Evolutionary conservation across 1,140 invertebrate genomes (phyloP).

Genomic region (Pteromalus puparum): DNA sequence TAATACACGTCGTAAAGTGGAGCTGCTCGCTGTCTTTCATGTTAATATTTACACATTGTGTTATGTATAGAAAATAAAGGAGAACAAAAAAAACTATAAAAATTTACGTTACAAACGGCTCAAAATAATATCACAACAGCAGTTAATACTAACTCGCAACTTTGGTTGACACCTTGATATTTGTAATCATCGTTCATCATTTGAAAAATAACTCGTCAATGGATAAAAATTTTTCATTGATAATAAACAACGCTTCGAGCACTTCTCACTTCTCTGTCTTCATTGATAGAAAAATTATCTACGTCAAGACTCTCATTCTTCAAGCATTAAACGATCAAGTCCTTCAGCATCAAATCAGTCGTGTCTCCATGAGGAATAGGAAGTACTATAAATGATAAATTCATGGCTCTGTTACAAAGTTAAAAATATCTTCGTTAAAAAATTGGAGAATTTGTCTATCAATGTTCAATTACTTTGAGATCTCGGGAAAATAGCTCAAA

Average conservation of each 20-base stretch:
- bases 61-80: slow-evolving; percentile 14
- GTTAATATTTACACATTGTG: slow-evolving; percentile 26
- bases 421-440: not conserved
- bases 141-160: slow-evolving; percentile 47
- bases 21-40: not conserved
- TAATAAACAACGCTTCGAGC: not conserved
- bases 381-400: no score
- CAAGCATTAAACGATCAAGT: not conserved
- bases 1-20: slow-evolving; percentile 28
- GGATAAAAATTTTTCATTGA: not conserved
- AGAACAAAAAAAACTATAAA: slow-evolving; percentile 42
- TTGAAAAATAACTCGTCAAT: slow-evolving; percentile 3
- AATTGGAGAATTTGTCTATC: slow-evolving; percentile 35
- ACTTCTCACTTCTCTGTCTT: not conserved
- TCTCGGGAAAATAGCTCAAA: not conserved
- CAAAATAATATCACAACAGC: slow-evolving; percentile 49
- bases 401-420: not conserved
- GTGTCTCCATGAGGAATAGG: not conserved
- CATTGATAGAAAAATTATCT: slow-evolving; percentile 37
- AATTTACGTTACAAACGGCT: slow-evolving; percentile 27
- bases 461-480: not conserved
- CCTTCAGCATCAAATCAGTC: not conserved
- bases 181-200: slow-evolving; percentile 23
- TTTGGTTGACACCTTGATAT: slow-evolving; percentile 46
- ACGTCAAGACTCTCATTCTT: not conserved